Percentiles rank a stretch among this genome's conserved stretches.
Conservation (phyloP, 2,113 vertebrate genomes). For the Tragelaphus strepsiceros region DNA sequence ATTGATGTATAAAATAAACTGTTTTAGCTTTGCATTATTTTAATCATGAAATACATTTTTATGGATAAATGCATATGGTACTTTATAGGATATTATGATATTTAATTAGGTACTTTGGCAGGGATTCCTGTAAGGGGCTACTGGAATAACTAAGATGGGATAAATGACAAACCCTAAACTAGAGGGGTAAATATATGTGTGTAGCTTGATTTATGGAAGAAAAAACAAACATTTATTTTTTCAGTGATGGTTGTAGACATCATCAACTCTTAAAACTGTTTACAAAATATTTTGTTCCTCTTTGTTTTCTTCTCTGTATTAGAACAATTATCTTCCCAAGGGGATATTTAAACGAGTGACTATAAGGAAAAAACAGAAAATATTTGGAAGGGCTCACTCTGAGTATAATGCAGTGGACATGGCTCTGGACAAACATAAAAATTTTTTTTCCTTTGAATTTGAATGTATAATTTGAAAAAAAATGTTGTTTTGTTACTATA, state of each 20-base stretch:
- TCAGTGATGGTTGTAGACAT: not conserved
- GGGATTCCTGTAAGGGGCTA: not conserved
- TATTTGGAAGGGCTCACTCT: fast-evolving
- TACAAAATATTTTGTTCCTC: not conserved
- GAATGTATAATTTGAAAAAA: not conserved
- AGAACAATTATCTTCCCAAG: not conserved
- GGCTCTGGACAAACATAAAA: not conserved
- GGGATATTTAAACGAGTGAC: not conserved
- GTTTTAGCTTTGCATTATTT: not conserved
- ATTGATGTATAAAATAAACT: not conserved
- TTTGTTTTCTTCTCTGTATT: not conserved
- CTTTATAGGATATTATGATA: not conserved
- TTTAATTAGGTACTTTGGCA: not conserved
- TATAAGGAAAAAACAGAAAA: not conserved
- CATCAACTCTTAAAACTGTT: not conserved
- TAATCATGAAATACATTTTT: not conserved
- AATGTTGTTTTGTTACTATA: not conserved
- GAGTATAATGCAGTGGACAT: not conserved
- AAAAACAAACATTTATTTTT: slow-evolving; percentile 35
- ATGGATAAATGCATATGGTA: not conserved
- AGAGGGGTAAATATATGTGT: not conserved
- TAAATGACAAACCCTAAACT: not conserved
- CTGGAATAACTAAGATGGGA: not conserved
- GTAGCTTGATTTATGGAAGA: not conserved
- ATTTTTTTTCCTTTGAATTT: not conserved